Conservation (phyloP, 2,888 invertebrate genomes). For the Ormyrus nitidulus region DNA sequence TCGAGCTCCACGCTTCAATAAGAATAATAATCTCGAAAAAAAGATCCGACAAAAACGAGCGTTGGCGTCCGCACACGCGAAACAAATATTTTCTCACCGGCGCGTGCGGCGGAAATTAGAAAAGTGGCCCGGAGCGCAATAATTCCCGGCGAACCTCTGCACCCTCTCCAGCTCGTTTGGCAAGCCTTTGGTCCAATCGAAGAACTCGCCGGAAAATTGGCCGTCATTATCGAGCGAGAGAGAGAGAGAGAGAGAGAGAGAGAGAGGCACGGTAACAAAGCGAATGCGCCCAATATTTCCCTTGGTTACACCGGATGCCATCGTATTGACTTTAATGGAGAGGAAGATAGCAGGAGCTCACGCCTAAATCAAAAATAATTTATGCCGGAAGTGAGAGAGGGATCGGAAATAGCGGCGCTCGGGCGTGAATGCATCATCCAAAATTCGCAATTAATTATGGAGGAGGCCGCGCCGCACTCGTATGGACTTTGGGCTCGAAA, state of each 20-base stretch:
- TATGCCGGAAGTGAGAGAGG: slow-evolving; percentile 31
- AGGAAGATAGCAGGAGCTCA: slow-evolving; percentile 6
- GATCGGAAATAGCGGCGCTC: not conserved
- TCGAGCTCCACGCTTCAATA: too few species aligned
- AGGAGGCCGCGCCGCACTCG: not conserved
- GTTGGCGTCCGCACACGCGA: too few species aligned
- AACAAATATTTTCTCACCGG: too few species aligned
- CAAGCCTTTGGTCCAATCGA: not conserved
- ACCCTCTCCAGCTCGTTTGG: too few species aligned
- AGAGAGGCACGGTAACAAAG: too few species aligned
- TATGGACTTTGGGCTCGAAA: slow-evolving; percentile 30
- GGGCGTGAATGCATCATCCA: slow-evolving; percentile 21
- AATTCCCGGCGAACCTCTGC: too few species aligned
- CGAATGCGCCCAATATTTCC: slow-evolving; percentile 29
- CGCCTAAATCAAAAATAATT: slow-evolving; percentile 53
- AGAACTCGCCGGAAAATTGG: not conserved
- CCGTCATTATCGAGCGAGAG: slow-evolving; percentile 26
- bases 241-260: too few species aligned
- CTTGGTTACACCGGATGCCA: not conserved
- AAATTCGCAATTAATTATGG: slow-evolving; percentile 51
- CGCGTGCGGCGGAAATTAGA: too few species aligned
- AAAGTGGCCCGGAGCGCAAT: too few species aligned
- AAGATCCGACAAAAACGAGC: too few species aligned
- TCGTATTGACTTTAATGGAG: slow-evolving; percentile 48
- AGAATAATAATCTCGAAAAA: too few species aligned